Conservation (phyloP, 2,113 vertebrate species). For the Nesoenas mayeri region DNA sequence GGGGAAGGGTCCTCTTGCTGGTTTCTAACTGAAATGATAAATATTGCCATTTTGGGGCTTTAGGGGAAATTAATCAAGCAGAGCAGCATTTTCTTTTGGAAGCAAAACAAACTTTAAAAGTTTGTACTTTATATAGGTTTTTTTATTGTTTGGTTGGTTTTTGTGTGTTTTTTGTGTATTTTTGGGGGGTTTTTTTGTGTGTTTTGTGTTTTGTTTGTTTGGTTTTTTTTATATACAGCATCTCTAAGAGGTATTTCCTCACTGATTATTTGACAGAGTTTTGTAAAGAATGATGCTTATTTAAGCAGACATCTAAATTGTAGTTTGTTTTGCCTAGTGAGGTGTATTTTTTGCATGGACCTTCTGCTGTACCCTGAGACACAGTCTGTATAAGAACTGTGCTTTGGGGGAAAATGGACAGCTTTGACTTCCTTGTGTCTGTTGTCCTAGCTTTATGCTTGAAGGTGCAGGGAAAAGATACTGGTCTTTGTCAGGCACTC, state of each 20-base stretch:
- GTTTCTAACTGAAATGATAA: background rate
- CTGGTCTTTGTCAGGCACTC: background rate
- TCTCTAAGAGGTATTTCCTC: background rate
- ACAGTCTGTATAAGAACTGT: rapidly evolving
- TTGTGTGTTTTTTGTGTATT: too few species aligned
- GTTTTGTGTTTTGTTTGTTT: too few species aligned
- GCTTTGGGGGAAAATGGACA: background rate
- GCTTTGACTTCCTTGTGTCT: background rate
- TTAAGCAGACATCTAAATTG: background rate
- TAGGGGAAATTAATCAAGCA: background rate
- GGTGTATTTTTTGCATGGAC: background rate
- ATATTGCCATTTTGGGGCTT: background rate
- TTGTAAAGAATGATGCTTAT: background rate
- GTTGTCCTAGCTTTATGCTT: background rate
- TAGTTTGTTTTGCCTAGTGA: background rate
- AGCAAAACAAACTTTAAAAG: background rate
- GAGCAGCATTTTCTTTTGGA: background rate
- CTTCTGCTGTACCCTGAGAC: background rate
- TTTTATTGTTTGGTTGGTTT: background rate
- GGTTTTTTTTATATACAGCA: background rate
- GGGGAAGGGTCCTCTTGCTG: background rate
- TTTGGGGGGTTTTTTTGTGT: too few species aligned
- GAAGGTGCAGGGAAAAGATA: background rate
- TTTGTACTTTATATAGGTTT: background rate
- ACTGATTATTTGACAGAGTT: background rate